Percentiles rank a stretch among this genome's conserved stretches.
phyloP scores from a whole-genome alignment of 2,113 vertebrate genomes.

The Aphyosemion australe region DNA sequence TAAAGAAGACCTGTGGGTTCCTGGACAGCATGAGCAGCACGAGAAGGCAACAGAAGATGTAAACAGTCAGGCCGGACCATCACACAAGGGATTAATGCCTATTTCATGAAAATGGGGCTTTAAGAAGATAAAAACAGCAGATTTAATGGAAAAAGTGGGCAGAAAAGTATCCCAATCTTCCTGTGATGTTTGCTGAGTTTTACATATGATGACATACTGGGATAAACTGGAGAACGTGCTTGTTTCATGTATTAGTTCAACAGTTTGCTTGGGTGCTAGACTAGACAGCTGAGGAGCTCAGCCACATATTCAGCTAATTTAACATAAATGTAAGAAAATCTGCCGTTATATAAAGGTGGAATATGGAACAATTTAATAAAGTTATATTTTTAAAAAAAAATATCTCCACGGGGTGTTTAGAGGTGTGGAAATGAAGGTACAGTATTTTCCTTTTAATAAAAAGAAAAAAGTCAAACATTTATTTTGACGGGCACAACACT shows the following conservation, averaged over 20 bases:
- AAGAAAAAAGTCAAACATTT: too few relatives aligned
- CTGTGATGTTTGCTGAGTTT: slow-evolving; percentile 55
- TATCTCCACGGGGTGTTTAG: too few relatives aligned
- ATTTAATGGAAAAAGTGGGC: slow-evolving; percentile 47
- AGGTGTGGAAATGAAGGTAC: too few relatives aligned
- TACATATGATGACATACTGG: slow-evolving; percentile 32
- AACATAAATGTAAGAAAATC: too few relatives aligned
- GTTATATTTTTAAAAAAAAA: too few relatives aligned
- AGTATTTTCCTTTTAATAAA: too few relatives aligned
- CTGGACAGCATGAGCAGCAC: slow-evolving; percentile 40
- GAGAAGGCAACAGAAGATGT: slow-evolving; percentile 45
- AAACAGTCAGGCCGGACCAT: slow-evolving; percentile 50
- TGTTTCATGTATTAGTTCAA: slow-evolving; percentile 22
- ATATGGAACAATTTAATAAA: too few relatives aligned
- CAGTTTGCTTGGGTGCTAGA: slow-evolving; percentile 19
- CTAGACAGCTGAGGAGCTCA: background rate
- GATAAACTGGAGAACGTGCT: slow-evolving; percentile 40
- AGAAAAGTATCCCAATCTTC: slow-evolving; percentile 44
- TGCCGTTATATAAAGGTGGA: too few relatives aligned
- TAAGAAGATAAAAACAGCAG: slow-evolving; percentile 39
- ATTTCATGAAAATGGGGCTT: slow-evolving; percentile 31
- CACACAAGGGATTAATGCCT: slow-evolving; percentile 55
- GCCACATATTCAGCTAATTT: too few relatives aligned
- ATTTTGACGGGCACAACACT: too few relatives aligned
- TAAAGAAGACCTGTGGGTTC: slow-evolving; percentile 37